Conservation (phyloP, 1,140 invertebrate genomes). For the Diuraphis noxia region DNA sequence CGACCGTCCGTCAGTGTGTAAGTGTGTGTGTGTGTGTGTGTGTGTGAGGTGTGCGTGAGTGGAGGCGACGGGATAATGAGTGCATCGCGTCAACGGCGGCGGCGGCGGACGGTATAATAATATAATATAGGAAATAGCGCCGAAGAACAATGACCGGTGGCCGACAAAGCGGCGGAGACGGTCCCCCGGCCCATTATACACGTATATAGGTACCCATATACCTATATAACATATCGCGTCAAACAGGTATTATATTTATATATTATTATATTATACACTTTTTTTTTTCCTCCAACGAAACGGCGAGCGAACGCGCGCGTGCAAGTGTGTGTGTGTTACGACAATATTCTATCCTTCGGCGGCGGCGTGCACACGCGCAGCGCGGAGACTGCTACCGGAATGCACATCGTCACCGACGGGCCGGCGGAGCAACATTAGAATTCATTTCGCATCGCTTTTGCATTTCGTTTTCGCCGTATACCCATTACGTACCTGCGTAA, state of each 20-base stretch:
- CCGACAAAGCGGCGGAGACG: slow-evolving; percentile 35
- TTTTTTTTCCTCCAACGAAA: not conserved
- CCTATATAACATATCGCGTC: not conserved
- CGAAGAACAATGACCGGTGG: slow-evolving; percentile 49
- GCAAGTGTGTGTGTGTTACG: not conserved
- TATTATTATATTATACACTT: not conserved
- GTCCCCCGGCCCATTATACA: not conserved
- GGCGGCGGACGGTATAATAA: not conserved
- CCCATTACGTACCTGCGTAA: not conserved
- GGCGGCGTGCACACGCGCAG: not conserved
- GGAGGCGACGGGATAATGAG: slow-evolving; percentile 13
- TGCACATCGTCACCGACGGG: not conserved
- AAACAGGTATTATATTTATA: not conserved
- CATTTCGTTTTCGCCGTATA: slow-evolving; percentile 15
- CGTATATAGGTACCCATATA: not conserved
- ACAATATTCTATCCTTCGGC: not conserved
- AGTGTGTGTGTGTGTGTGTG: not conserved
- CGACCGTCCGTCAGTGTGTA: too few species aligned
- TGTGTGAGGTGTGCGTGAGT: not conserved
- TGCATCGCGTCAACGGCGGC: slow-evolving; percentile 1
- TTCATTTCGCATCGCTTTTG: slow-evolving; percentile 32
- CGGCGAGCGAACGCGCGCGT: not conserved
- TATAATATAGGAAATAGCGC: slow-evolving; percentile 6
- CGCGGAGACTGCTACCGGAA: slow-evolving; percentile 16
- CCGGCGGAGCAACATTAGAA: not conserved